These are phyloP conservation scores for Laticauda colubrina DNA, from an alignment of 2,113 vertebrate genomes.

Conservation along the genomic window DNA sequence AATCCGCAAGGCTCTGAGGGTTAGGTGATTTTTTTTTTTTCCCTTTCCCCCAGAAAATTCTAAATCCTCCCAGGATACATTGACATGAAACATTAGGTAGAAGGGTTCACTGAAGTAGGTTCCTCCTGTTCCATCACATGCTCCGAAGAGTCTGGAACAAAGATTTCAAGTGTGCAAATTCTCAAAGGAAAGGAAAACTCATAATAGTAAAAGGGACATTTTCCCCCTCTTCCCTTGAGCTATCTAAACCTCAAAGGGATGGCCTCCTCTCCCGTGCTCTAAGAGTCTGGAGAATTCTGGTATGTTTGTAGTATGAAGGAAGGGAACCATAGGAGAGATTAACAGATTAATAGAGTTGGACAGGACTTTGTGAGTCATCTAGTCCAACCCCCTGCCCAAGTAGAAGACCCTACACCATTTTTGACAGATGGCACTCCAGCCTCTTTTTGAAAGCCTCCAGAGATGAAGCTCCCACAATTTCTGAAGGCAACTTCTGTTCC, in stretches of 20 bases:
- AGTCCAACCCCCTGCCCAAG: too few relatives aligned
- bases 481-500: too few relatives aligned
- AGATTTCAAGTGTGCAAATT: too few relatives aligned
- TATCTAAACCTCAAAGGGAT: neutral
- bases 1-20: accelerated
- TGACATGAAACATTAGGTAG: neutral
- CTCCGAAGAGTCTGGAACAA: neutral
- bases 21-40: neutral
- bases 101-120: accelerated
- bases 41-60: neutral
- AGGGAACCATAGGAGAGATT: neutral
- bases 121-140: neutral
- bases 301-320: neutral
- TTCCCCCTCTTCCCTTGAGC: neutral
- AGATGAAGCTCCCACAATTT: too few relatives aligned
- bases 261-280: neutral
- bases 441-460: too few relatives aligned
- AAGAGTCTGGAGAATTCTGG: neutral
- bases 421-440: too few relatives aligned
- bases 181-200: neutral
- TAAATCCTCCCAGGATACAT: neutral
- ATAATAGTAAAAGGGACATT: too few relatives aligned
- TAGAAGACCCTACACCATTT: too few relatives aligned
- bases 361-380: too few relatives aligned
- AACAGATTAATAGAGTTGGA: too few relatives aligned